A percentile compares a stretch with the other conserved stretches of the same genome.
These are phyloP conservation scores for Meteorus cinctellus DNA, from an alignment of 2,888 invertebrate genomes.

Conservation along the genomic window DNA sequence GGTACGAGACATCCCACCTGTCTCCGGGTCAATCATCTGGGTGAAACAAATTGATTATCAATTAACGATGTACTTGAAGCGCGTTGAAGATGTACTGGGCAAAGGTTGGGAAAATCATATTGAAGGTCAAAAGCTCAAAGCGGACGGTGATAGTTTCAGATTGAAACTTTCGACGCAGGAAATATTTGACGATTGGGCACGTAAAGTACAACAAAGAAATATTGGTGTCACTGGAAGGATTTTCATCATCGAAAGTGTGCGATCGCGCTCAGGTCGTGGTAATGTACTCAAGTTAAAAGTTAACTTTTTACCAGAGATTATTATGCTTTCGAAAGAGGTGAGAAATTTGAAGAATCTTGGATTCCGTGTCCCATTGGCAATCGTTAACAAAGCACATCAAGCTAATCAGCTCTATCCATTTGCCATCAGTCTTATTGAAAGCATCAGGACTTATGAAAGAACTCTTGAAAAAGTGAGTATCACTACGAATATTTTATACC, in stretches of 20 bases:
- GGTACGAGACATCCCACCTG: slow-evolving; percentile 95
- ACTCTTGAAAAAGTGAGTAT: slow-evolving; percentile 93
- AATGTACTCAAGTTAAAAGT: slow-evolving; percentile 92
- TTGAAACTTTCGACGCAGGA: slow-evolving; percentile 96
- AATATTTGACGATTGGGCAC: slow-evolving; percentile 98
- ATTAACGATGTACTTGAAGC: slow-evolving; percentile 93
- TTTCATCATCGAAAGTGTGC: slow-evolving; percentile 91
- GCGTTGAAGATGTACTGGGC: slow-evolving; percentile 98
- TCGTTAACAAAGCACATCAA: slow-evolving; percentile 99
- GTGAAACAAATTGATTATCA: slow-evolving; percentile 98
- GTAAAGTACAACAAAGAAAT: slow-evolving; percentile 94
- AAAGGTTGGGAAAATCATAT: slow-evolving; percentile 99
- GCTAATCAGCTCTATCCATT: slow-evolving; percentile 99
- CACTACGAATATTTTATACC: background rate
- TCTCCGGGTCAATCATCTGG: slow-evolving; percentile 99
- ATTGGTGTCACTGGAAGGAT: slow-evolving; percentile 95
- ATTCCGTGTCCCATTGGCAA: slow-evolving; percentile 96
- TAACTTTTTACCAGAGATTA: slow-evolving; percentile 98
- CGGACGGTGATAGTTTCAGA: slow-evolving; percentile 98
- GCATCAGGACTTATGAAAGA: slow-evolving; percentile 96
- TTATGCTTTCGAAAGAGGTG: slow-evolving; percentile 98
- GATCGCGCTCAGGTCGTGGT: slow-evolving; percentile 83
- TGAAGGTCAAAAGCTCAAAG: slow-evolving; percentile 97
- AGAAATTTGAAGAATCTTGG: slow-evolving; percentile 96
- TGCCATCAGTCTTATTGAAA: slow-evolving; percentile 98